phyloP scores from a whole-genome alignment of 64 coral and sea anemone genomes.

The Stichodactyla helianthus region DNA sequence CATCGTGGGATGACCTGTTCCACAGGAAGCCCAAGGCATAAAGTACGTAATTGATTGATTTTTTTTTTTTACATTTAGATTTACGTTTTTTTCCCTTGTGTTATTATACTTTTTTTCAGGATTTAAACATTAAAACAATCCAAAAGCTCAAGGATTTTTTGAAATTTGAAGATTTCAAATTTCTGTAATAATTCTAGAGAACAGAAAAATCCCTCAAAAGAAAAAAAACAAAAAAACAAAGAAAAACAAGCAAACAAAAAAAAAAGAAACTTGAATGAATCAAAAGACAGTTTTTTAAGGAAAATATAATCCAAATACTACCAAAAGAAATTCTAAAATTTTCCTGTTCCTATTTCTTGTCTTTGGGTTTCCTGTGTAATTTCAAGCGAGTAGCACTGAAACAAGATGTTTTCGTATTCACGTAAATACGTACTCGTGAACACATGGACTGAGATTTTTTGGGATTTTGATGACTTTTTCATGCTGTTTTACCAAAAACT shows the following conservation, averaged over 20 bases:
- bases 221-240: no score
- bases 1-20: background rate
- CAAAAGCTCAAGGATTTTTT: no score
- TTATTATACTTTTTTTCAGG: no score
- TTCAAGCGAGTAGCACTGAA: background rate
- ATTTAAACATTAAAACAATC: no score
- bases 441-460: background rate
- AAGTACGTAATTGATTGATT: background rate
- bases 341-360: background rate
- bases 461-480: background rate
- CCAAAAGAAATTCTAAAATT: no score
- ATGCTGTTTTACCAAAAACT: background rate
- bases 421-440: background rate
- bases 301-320: no score
- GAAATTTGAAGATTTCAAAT: no score
- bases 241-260: no score
- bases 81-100: background rate
- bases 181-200: no score
- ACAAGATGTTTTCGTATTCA: background rate
- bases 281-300: no score
- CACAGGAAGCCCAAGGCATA: background rate
- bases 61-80: background rate
- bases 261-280: no score
- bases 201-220: no score
- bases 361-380: background rate